Conservation (phyloP, 2,888 invertebrate genomes). For the Rotaria sp. region DNA sequence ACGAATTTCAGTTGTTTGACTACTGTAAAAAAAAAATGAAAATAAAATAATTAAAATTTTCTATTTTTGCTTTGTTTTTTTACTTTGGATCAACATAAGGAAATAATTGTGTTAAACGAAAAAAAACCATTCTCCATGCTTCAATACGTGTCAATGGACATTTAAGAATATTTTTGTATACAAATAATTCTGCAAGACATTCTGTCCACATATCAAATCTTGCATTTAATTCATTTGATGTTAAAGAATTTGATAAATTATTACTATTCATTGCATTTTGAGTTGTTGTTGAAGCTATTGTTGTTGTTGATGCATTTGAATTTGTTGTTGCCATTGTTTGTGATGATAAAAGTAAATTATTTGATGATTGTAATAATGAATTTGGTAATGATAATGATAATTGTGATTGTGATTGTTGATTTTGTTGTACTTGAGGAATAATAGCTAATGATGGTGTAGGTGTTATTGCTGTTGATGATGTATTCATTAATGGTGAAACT, state of each 20-base stretch:
- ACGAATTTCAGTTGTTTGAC: slow-evolving; percentile 88
- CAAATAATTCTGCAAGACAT: slow-evolving; percentile 37
- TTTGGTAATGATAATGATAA: not conserved
- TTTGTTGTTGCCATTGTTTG: not conserved
- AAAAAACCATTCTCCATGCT: slow-evolving; percentile 38
- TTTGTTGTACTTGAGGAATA: not conserved
- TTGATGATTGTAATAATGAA: not conserved
- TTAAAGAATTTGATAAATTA: not conserved
- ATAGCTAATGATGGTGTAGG: not conserved
- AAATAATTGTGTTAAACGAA: slow-evolving; percentile 38
- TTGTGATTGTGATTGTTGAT: not conserved
- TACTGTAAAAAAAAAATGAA: slow-evolving; percentile 53
- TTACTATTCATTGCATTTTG: not conserved
- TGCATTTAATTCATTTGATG: slow-evolving; percentile 31
- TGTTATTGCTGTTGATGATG: not conserved
- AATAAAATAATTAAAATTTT: not conserved
- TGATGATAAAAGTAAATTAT: not conserved
- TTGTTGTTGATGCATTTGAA: not conserved
- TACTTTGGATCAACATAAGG: slow-evolving; percentile 38
- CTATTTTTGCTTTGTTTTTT: slow-evolving; percentile 43
- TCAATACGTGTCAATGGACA: slow-evolving; percentile 34
- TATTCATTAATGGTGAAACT: not conserved
- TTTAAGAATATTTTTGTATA: slow-evolving; percentile 35
- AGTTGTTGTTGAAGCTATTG: not conserved
- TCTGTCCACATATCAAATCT: slow-evolving; percentile 39